Base-by-base conservation (phyloP, 2,113 vertebrate species). In the Tauraco erythrolophus region DNA sequence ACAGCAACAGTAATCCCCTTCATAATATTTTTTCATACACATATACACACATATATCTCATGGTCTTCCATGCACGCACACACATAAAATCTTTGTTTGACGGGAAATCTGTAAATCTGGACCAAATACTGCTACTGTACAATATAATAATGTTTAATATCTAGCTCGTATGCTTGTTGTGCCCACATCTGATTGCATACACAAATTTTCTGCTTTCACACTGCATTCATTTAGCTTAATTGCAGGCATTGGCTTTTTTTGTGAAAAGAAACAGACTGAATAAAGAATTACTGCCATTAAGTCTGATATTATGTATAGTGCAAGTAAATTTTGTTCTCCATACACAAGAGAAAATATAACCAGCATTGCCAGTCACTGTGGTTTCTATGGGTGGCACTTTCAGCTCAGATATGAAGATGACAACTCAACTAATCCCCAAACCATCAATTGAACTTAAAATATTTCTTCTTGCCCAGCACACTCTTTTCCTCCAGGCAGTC, bases 271-370 rank as follows among this genome's bases (percentile, higher is more conserved):
- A 15, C 46, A 82, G 75, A 60, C 30, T 31, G 21, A 87, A 46
- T 60, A 64, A 82, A 91, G 65, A 91, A 91, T 92, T 91, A 92
- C 24, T 87, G 48, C n/a, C 70, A 78, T 75, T 64, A 89, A 89
- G 65, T 60, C 39, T 87, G 74, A 68, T 9, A 60, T 0, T 19
- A 92, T 9, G 24, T 56, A 76, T 7, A 62, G 9, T 61, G 57
- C 69, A 93, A 91, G 81, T 60, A 89, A 66, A 86, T 93, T 74
- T 71, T 92, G 60, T 43, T 84, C 65, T 78, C 35, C 25, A 31
- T n/a, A 54, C 14, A 57, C 12, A 76, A 81, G 39, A 71, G 50
- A 88, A 89, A 87, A 86, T 45, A 66, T 3, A 83, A 77, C 17
- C 10, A 80, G 28, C 18, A 16, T 33, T 85, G 60, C 19, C 58